A percentile compares a stretch with the other conserved stretches of the same genome.
phyloP scores from a whole-genome alignment of 2,797 vertebrate species.

The Sebastes iracundus region DNA sequence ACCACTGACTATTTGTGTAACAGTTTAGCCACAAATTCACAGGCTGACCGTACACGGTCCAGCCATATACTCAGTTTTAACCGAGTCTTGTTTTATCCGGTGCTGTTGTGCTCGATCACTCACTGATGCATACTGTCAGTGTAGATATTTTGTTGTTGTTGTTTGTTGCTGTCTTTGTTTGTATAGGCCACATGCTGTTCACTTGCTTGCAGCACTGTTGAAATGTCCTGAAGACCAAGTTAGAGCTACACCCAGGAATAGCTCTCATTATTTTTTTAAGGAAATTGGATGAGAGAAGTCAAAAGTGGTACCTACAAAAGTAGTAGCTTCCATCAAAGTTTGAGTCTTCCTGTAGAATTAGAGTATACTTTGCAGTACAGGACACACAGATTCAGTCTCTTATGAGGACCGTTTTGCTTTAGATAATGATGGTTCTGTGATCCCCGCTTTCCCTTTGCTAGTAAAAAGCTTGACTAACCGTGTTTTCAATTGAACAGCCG shows the following conservation, averaged over 20 bases:
- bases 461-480: conserved; percentile 32
- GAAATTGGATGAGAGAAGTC: conserved; percentile 27
- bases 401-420: background rate
- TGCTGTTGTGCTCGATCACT: background rate
- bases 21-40: no score
- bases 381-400: conserved; percentile 6
- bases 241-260: background rate
- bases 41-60: no score
- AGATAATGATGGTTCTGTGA: background rate
- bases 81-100: background rate
- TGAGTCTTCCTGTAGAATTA: conserved; percentile 11
- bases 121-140: background rate
- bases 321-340: conserved; percentile 24
- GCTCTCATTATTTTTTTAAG: conserved; percentile 15
- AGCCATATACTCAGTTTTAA: no score
- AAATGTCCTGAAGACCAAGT: conserved; percentile 5
- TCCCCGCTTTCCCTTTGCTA: background rate
- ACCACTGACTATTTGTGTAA: no score
- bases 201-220: background rate
- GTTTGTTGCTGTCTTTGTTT: background rate
- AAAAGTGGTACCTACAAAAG: conserved; percentile 29
- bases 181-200: background rate
- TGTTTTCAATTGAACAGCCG: conserved; percentile 38
- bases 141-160: background rate
- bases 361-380: background rate